phyloP scores from a whole-genome alignment of 2,113 vertebrate genomes.

The Mastomys coucha region DNA sequence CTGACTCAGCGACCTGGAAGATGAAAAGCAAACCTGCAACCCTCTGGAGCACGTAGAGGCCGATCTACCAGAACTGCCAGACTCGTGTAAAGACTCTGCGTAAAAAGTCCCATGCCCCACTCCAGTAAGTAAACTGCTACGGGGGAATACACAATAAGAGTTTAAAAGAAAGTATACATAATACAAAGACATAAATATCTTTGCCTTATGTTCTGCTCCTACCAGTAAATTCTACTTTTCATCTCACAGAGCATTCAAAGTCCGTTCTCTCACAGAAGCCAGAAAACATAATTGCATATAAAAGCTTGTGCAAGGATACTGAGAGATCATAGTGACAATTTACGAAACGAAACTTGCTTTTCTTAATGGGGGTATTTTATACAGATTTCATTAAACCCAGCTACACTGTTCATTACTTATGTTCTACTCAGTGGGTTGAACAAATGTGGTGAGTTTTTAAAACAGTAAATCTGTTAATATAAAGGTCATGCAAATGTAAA shows the following conservation, averaged over 20 bases:
- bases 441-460: constrained; percentile 62
- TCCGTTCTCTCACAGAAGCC: constrained; percentile 72
- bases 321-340: background rate
- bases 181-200: constrained; percentile 53
- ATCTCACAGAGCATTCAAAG: constrained; percentile 73
- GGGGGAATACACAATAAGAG: constrained; percentile 66
- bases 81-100: constrained; percentile 69
- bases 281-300: constrained; percentile 71
- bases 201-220: constrained; percentile 66
- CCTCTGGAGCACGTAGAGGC: constrained; percentile 42
- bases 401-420: background rate
- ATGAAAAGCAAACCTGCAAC: constrained; percentile 65
- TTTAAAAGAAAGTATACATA: constrained; percentile 63
- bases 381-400: constrained; percentile 36
- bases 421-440: constrained; percentile 66
- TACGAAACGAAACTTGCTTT: constrained; percentile 50
- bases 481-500: constrained; percentile 80
- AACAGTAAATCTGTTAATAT: constrained; percentile 81
- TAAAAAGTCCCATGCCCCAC: constrained; percentile 87
- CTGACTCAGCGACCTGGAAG: constrained; percentile 96
- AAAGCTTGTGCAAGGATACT: constrained; percentile 87
- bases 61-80: constrained; percentile 61
- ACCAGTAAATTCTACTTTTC: constrained; percentile 74
- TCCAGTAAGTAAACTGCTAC: constrained; percentile 85
- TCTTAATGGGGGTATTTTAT: constrained; percentile 8